phyloP scores from a whole-genome alignment of 2,888 invertebrate species.

The Zygaena filipendulae region DNA sequence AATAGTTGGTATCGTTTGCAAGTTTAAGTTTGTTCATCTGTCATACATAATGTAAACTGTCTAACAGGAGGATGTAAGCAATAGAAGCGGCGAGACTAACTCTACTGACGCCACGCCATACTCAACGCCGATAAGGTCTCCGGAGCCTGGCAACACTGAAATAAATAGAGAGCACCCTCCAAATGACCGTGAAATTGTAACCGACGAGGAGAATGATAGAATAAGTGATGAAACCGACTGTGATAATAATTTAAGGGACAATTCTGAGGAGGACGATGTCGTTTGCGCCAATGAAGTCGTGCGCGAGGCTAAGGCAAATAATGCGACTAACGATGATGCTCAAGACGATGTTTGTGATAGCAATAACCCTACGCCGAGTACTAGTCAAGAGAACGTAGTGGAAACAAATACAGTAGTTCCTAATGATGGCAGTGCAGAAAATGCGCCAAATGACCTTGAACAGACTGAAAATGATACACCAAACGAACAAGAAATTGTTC shows the following conservation, averaged over 20 bases:
- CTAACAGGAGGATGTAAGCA: constrained; percentile 59
- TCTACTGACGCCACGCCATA: constrained; percentile 47
- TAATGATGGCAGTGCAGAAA: constrained; percentile 2
- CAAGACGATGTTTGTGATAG: constrained; percentile 30
- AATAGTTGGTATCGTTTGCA: too few relatives aligned
- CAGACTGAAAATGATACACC: neutral
- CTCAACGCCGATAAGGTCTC: constrained; percentile 47
- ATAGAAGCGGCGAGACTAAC: constrained; percentile 45
- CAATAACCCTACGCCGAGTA: constrained; percentile 19
- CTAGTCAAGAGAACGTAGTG: constrained; percentile 29
- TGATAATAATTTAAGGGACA: constrained; percentile 59
- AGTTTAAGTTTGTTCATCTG: constrained; percentile 34
- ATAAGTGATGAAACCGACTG: constrained; percentile 54
- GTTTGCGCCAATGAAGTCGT: constrained; percentile 44
- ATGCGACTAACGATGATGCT: constrained; percentile 22
- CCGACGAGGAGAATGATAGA: constrained; percentile 22
- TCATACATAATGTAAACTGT: constrained; percentile 42
- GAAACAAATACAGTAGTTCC: constrained; percentile 6
- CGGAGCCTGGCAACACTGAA: constrained; percentile 24
- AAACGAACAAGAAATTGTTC: constrained; percentile 5
- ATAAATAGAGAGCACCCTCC: constrained; percentile 9
- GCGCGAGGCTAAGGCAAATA: constrained; percentile 14
- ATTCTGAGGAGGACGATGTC: constrained; percentile 57
- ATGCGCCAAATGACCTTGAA: constrained; percentile 3
- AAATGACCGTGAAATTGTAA: constrained; percentile 3